Percentiles rank a stretch among this genome's conserved stretches.
Evolutionary conservation across 1,140 invertebrate species (phyloP).

Genomic region (Campoletis sonorensis): DNA sequence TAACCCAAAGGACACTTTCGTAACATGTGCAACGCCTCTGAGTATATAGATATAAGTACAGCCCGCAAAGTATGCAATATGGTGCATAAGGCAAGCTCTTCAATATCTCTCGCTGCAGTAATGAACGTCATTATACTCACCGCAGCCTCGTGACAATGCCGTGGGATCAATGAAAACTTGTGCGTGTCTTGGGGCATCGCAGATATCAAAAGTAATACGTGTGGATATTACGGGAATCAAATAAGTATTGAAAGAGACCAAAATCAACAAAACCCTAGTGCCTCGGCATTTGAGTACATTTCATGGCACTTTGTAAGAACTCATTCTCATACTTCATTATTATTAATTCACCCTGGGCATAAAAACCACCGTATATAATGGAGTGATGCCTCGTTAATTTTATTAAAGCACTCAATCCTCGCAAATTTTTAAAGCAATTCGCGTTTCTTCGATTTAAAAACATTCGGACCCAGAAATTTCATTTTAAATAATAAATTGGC

Average conservation of each 20-base stretch:
- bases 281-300: background rate
- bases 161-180: background rate
- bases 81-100: conserved; percentile 5
- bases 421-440: too few relatives aligned
- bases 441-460: too few relatives aligned
- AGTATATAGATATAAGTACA: background rate
- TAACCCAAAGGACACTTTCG: conserved; percentile 34
- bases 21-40: conserved; percentile 5
- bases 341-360: background rate
- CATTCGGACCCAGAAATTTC: background rate
- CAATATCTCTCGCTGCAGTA: conserved; percentile 31
- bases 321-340: background rate
- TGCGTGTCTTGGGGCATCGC: conserved; percentile 14
- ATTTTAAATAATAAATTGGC: too few relatives aligned
- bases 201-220: background rate
- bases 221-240: background rate
- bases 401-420: too few relatives aligned
- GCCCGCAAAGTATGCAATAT: background rate
- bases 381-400: too few relatives aligned
- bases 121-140: conserved; percentile 34
- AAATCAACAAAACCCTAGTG: background rate
- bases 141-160: conserved; percentile 12
- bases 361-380: too few relatives aligned
- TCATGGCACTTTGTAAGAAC: background rate
- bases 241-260: background rate